A percentile compares a stretch with the other conserved stretches of the same genome.
Evolutionary conservation across 2,113 vertebrate genomes (phyloP).

Genomic region (Pardalotus punctatus): DNA sequence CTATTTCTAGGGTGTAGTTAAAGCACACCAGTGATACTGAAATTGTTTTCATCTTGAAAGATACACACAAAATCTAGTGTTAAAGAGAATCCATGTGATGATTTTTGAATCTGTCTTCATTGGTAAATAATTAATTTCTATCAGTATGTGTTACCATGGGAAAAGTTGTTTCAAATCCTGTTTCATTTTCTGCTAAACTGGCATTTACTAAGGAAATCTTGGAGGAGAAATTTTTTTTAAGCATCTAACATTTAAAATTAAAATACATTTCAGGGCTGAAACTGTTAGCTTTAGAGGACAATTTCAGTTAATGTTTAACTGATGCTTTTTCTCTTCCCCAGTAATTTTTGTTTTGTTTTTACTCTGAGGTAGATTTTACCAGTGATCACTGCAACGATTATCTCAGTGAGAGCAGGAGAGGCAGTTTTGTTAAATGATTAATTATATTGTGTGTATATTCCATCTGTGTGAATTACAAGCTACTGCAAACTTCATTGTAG

Average conservation of each 20-base stretch:
- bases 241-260: neutral
- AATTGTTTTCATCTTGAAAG: neutral
- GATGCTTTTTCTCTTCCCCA: neutral
- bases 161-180: neutral
- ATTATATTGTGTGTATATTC: conserved; percentile 14
- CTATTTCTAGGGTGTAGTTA: neutral
- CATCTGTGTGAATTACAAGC: neutral
- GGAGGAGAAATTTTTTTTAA: neutral
- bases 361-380: neutral
- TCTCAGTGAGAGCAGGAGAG: neutral
- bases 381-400: neutral
- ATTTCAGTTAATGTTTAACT: neutral
- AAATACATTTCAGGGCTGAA: neutral
- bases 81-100: neutral
- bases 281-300: neutral
- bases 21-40: neutral
- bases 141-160: neutral
- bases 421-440: conserved; percentile 21
- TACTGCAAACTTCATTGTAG: neutral
- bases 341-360: neutral
- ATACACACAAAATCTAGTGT: neutral
- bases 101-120: neutral
- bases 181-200: conserved; percentile 14
- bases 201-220: neutral
- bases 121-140: conserved; percentile 30